Evolutionary conservation across 2,888 invertebrate genomes (phyloP), one percentile per base, ranked within the genome.

Genomic region (Oligia fasciuncula): DNA sequence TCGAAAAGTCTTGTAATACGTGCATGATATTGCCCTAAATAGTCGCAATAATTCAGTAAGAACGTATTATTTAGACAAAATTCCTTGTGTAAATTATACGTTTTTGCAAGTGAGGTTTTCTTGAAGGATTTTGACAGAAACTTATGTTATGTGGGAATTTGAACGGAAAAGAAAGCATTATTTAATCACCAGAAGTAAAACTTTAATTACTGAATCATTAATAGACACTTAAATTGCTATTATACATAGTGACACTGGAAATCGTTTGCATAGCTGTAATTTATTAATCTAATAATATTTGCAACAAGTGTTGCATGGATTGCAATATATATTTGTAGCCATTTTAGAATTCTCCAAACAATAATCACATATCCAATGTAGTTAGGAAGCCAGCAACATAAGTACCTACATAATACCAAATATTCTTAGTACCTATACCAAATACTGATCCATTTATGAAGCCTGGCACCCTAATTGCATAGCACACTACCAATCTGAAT

Each of bases 291-390:
- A 57, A n/a, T 35, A 46, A 72, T 80, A 65, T 51, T 60, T 76
- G 43, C 60, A 84, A 51, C 17, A 23, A 40, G 0, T 54, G 60
- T 66, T 70, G 51, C 46, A 29, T 57, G 11, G 11, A 11, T 11
- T 54, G 54, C 23, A 54, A 54, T 54, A 54, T 54, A 57, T 60
- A n/a, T 60, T 60, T 60, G n/a, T 60, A 60, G 57, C 57, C n/a
- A n/a, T 54, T 78, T 68, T 72, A 72, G 68, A 80, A 4, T 68
- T 67, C 57, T 73, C 14, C 57, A 80, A 57, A 65, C 49, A 51
- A 65, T 80, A 69, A 68, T 67, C 46, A 84, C 81, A 88, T 84
- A 87, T 87, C 70, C 67, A 86, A 70, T 77, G 49, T 67, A 65
- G n/a, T 74, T 60, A 85, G 29, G 60, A 69, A 35, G 23, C 51